phyloP scores from a whole-genome alignment of 2,113 vertebrate genomes.

The Echinops telfairi region DNA sequence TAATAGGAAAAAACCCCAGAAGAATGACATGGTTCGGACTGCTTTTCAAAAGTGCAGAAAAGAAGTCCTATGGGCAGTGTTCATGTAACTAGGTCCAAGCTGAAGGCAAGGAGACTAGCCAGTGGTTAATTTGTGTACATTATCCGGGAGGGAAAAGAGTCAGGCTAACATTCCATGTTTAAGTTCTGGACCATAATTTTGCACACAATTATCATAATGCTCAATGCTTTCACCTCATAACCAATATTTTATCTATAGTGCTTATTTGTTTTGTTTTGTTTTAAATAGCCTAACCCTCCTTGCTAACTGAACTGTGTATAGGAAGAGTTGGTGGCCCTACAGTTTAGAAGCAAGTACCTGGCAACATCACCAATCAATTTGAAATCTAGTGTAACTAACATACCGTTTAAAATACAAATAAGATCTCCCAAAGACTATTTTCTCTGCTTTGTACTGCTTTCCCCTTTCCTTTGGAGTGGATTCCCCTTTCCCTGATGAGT shows the following conservation, averaged over 20 bases:
- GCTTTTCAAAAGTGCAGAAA: not conserved
- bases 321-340: not conserved
- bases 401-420: not conserved
- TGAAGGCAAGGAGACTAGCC: conserved; percentile 17
- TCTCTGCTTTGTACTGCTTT: not conserved
- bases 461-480: not conserved
- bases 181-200: not conserved
- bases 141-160: not conserved
- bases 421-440: not conserved
- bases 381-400: not conserved
- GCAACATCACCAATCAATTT: not conserved
- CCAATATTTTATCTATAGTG: not conserved
- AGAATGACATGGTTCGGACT: not conserved
- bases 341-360: not conserved
- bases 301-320: not conserved
- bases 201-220: not conserved
- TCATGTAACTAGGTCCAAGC: conserved; percentile 40
- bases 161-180: not conserved
- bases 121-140: not conserved
- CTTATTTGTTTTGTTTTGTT: not conserved
- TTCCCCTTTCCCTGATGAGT: not conserved
- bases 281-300: not conserved
- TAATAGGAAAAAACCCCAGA: not conserved
- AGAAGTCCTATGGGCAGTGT: not conserved
- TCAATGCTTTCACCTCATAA: not conserved